Conservation (phyloP, 2,888 invertebrate species). For the Capitulum mitella region DNA sequence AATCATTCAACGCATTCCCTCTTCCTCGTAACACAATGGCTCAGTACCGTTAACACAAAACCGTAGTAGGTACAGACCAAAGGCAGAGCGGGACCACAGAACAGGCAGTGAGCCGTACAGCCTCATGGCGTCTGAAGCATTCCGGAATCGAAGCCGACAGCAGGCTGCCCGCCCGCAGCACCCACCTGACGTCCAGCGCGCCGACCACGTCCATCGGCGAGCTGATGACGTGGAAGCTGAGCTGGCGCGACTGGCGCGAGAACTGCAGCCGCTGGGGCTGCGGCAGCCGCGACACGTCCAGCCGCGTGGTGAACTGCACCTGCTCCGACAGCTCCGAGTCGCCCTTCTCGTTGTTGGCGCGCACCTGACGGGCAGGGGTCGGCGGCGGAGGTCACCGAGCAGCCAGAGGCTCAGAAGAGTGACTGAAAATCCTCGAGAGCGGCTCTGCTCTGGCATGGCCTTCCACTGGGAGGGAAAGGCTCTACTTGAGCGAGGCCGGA, state of each 20-base stretch:
- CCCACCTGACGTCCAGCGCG: slow-evolving; percentile 38
- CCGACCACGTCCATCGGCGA: slow-evolving; percentile 71
- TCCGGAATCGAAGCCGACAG: no score
- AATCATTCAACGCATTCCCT: no score
- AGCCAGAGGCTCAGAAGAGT: slow-evolving; percentile 42
- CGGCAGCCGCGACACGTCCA: slow-evolving; percentile 63
- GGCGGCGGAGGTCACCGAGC: background rate
- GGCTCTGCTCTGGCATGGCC: no score
- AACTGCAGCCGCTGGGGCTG: slow-evolving; percentile 72
- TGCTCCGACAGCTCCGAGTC: slow-evolving; percentile 81
- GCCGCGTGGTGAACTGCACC: slow-evolving; percentile 69
- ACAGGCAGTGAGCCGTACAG: no score
- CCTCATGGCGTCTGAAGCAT: no score
- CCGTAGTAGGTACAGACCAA: no score
- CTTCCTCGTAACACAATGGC: no score
- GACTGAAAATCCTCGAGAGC: no score
- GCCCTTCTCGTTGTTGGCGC: slow-evolving; percentile 79
- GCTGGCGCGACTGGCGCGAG: slow-evolving; percentile 64
- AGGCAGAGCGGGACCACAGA: no score
- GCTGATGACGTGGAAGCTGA: slow-evolving; percentile 70
- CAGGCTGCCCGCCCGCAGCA: background rate
- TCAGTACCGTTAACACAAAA: no score
- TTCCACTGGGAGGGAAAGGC: no score
- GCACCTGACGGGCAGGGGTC: slow-evolving; percentile 56
- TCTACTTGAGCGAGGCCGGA: no score